Base-by-base conservation (phyloP, 2,797 vertebrate species). In the Syngnathus acus region DNA sequence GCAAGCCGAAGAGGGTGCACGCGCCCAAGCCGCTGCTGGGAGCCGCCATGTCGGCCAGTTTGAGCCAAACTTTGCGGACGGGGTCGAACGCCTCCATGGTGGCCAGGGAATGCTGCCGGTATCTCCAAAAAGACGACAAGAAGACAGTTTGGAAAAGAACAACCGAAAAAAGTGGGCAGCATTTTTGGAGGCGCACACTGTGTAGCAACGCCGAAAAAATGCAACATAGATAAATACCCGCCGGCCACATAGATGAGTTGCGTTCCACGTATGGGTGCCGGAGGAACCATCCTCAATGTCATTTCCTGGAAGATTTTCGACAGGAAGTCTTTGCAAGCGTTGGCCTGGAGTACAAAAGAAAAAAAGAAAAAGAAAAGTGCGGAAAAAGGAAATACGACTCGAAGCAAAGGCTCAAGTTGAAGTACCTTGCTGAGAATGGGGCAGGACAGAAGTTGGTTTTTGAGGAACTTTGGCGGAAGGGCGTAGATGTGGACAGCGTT, bases 231-330 rank as follows among this genome's bases (percentile, higher is more conserved):
- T 14, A 26, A 32, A 0, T 76, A 90, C 75, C 93, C 93, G 13
- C 93, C 93, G 0, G 89, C 90, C 59, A 94, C 82, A 16, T 93
- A 94, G 75, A 94, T 91, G 42, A 94, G 87, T 51, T 93, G 92
- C 10, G 81, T 91, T 37, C 93, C 93, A 1, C 92, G 86, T 68
- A 86, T 87, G 0, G 88, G 90, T 10, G 86, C 74, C 1, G 89
- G 90, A 1, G 93, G 86, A 26, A 92, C 86, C 72, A 89, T 93
- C 72, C 89, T 90, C 7, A 94, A 76, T 0, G 90, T 89, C 91
- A 94, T 93, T 39, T 94, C 93, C 76, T 93, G 92, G 82, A 94
- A 94, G 75, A 94, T 93, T 77, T 92, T 93, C 10, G 92, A 90
- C 43, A 94, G 89, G 81, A 92, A 93, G 78, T 92, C 91, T 75